Evolutionary conservation across 2,113 vertebrate species (phyloP).

Genomic region (Neogale vison): DNA sequence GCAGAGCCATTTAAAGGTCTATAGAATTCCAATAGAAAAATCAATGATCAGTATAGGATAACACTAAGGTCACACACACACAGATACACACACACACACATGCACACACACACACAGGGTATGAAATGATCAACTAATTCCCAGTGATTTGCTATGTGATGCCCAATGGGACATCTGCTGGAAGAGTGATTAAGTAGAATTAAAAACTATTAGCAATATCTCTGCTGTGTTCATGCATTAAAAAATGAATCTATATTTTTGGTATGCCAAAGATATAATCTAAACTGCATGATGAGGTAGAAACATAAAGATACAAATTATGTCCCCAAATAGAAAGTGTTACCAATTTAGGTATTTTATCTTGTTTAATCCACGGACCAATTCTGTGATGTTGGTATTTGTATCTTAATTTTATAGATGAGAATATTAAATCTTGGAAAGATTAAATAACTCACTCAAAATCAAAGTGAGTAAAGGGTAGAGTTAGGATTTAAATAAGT

Average conservation of each 20-base stretch:
- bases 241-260: slow-evolving; percentile 34
- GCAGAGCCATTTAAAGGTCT: slow-evolving; percentile 53
- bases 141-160: not conserved
- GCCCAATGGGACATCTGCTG: not conserved
- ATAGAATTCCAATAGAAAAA: slow-evolving; percentile 76
- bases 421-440: not conserved
- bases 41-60: slow-evolving; percentile 59
- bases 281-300: slow-evolving; percentile 15
- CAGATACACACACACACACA: not conserved
- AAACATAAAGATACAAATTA: not conserved
- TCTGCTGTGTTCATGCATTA: slow-evolving; percentile 36
- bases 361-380: not conserved
- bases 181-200: slow-evolving; percentile 25
- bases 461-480: not conserved
- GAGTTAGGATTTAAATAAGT: not conserved
- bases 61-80: slow-evolving; percentile 53
- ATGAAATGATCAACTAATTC: slow-evolving; percentile 23
- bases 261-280: not conserved
- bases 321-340: not conserved
- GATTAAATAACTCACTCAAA: slow-evolving; percentile 28
- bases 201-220: not conserved
- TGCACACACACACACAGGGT: not conserved
- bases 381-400: not conserved
- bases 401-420: not conserved
- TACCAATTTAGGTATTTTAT: not conserved